These are phyloP conservation scores for Coracopsis vasa DNA, from an alignment of 2,113 vertebrate genomes.

Conservation along the genomic window DNA sequence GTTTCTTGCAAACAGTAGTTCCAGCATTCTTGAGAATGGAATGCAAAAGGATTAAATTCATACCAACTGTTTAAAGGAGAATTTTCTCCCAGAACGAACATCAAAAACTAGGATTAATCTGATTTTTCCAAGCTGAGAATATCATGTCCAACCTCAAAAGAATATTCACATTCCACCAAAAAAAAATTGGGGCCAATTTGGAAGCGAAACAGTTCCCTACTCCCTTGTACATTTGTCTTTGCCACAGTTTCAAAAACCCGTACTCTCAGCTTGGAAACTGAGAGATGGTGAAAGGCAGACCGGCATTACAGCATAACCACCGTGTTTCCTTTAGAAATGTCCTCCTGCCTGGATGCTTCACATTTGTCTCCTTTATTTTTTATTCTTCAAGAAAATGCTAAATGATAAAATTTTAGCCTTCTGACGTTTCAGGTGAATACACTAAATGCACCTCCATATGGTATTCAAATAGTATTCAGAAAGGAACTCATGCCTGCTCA, in stretches of 20 bases:
- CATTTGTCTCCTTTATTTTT: background rate
- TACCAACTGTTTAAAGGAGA: background rate
- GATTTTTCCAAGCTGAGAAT: constrained; percentile 12
- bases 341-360: background rate
- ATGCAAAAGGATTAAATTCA: background rate
- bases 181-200: background rate
- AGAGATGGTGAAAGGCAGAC: background rate
- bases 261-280: background rate
- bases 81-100: constrained; percentile 8
- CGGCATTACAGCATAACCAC: background rate
- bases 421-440: background rate
- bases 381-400: background rate
- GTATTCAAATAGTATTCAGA: background rate
- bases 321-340: background rate
- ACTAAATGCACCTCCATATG: background rate
- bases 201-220: background rate
- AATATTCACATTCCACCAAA: background rate
- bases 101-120: constrained; percentile 20
- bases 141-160: background rate
- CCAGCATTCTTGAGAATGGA: constrained; percentile 17
- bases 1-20: background rate
- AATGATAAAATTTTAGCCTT: background rate
- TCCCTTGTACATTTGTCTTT: background rate
- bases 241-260: background rate
- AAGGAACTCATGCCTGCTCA: background rate